These are phyloP conservation scores for Mizuhopecten yessoensis DNA, from an alignment of 1,140 invertebrate species.

Conservation along the genomic window DNA sequence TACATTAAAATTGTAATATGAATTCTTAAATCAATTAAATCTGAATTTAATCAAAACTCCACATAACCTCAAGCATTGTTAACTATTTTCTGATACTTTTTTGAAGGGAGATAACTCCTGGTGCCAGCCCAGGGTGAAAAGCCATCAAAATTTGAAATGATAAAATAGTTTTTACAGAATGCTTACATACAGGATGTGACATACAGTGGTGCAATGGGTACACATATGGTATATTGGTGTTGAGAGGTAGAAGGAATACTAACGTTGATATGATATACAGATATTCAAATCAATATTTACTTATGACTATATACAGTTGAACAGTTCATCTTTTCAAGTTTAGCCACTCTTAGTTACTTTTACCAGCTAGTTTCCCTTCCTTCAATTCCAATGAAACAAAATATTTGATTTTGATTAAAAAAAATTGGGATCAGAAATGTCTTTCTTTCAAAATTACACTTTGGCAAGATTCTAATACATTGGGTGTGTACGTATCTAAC, in stretches of 20 bases:
- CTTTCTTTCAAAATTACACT: not conserved
- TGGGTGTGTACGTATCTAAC: not conserved
- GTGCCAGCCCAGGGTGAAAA: slow-evolving; percentile 17
- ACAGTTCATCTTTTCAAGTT: not conserved
- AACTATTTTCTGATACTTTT: not conserved
- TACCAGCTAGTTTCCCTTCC: not conserved
- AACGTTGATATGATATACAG: not conserved
- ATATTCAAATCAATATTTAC: not conserved
- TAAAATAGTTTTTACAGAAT: not conserved
- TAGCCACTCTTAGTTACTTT: not conserved
- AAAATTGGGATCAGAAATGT: not conserved
- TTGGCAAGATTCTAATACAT: slow-evolving; percentile 35
- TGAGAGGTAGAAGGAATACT: slow-evolving; percentile 17
- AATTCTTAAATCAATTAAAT: not conserved
- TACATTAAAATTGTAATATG: not conserved
- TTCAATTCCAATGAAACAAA: not conserved
- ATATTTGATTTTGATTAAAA: not conserved
- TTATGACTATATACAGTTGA: not conserved
- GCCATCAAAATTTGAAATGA: not conserved
- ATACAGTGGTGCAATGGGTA: not conserved
- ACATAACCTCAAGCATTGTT: not conserved
- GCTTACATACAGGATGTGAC: not conserved
- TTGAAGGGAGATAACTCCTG: not conserved
- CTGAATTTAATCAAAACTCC: not conserved
- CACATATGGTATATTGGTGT: not conserved